A percentile compares a stretch with the other conserved stretches of the same genome.
Conservation (phyloP, 2,888 invertebrate species). For the Blastobasis adustella region DNA sequence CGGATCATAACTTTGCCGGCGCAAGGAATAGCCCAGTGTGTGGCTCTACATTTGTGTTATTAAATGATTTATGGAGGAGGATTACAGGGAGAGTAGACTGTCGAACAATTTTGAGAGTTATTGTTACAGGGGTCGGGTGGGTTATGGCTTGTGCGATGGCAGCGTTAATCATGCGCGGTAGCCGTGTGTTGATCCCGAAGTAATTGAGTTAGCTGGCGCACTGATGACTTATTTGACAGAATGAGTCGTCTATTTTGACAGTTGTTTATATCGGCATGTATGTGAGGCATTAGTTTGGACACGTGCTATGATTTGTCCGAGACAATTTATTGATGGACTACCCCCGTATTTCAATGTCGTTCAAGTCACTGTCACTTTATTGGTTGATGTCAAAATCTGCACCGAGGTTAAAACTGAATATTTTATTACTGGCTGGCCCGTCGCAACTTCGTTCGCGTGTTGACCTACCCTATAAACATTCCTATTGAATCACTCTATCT, state of each 20-base stretch:
- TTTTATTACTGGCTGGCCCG: too few species aligned
- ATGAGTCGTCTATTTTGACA: conserved; percentile 59
- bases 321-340: too few species aligned
- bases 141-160: conserved; percentile 25
- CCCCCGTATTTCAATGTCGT: too few species aligned
- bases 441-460: too few species aligned
- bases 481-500: too few species aligned
- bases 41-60: conserved; percentile 72
- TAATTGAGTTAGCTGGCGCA: conserved; percentile 73
- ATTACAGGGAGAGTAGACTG: conserved; percentile 44
- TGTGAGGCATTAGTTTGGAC: too few species aligned
- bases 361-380: too few species aligned
- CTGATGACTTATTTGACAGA: conserved; percentile 73
- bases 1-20: conserved; percentile 42
- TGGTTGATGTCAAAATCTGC: too few species aligned
- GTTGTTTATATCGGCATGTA: conserved; percentile 38
- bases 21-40: conserved; percentile 71
- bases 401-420: too few species aligned
- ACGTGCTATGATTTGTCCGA: conserved; percentile 27
- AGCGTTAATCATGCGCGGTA: conserved; percentile 65
- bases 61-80: conserved; percentile 73
- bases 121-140: conserved; percentile 31
- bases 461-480: too few species aligned
- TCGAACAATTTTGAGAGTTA: conserved; percentile 43
- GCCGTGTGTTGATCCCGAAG: conserved; percentile 69